Base-by-base conservation (phyloP, 2,888 invertebrate genomes). In the Stramonita haemastoma region DNA sequence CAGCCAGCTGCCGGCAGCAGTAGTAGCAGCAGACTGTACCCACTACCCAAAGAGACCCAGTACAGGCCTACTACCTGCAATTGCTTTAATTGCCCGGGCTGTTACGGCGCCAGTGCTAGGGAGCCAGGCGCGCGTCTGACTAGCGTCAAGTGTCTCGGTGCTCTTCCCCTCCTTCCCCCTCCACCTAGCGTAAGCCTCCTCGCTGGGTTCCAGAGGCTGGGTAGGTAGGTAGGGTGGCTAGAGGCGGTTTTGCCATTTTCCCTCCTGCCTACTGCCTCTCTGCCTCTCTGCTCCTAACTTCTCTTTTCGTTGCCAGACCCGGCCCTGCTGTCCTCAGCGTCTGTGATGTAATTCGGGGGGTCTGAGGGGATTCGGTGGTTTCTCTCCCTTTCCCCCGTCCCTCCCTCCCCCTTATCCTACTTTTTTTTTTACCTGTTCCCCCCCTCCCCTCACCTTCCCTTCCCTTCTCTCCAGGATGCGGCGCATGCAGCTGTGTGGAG, bases 41-140 rank as follows among this genome's bases (percentile, higher is more conserved):
- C n/a, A n/a, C n/a, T n/a, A n/a, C n/a, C n/a, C n/a, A n/a, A n/a
- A n/a, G n/a, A n/a, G n/a, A n/a, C n/a, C n/a, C n/a, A n/a, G n/a
- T n/a, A n/a, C n/a, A n/a, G n/a, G n/a, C n/a, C n/a, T n/a, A n/a
- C 34, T 84, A 84, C 84, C 84, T 84, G 84, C 56, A 84, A 84
- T 56, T 84, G 84, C 84, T 56, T 46, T 84, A 84, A 84, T 84
- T 84, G 84, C 84, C 36, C 13, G 4, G 77, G n/a, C n/a, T 77
- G 77, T 77, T 77, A 22, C n/a, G 77, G 77, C 77, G 77, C 77
- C 29, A 29, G 77, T 1, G n/a, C 29, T n/a, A 26, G 26, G 29
- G 77, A 77, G n/a, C 77, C 77, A 26, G 77, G 22, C n/a, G 34
- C 22, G 56, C 46, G 29, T 36, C 84, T 46, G 84, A 84, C 36